Evolutionary conservation across 2,797 vertebrate species (phyloP), one percentile per base, ranked within the genome.

Genomic region (Epinephelus awoara): DNA sequence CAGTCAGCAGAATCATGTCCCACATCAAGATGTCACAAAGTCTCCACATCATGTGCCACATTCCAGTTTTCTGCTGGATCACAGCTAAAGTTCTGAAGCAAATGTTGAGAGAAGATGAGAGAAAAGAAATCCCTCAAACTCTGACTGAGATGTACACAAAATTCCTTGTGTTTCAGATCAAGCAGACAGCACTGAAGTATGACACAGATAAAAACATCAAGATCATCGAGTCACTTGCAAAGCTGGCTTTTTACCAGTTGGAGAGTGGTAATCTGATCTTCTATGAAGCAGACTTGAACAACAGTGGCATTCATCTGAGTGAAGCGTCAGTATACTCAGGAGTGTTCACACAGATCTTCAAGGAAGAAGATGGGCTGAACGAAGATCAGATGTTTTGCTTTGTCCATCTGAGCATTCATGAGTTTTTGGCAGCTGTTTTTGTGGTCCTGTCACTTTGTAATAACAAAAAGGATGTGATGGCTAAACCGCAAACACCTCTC

Each of bases 11-110:
- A 49, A 44, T 79, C 29, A 42, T 79, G 13, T 68, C 50, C 21
- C 63, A 79, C 29, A 72, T 79, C 11, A 73, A 67, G 70, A 21
- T 42, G 2, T 62, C 63, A 2, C 49, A 1, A 42, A 79, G 57
- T 19, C 70, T 79, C 21, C 50, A 70, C 61, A 67, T 71, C 42
- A 85, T 85, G 83, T 85, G 83, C n/a, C 78, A 78, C 74, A 83
- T 79, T 15, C 76, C 77, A 5, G 72, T 84, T 12, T 84, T 84
- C 72, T 84, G 83, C 72, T 81, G 52, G 61, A 72, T 81, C 75
- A 64, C 70, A 0, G 63, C 75, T 12, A 62, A 34, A 29, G 78
- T 80, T 65, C 54, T 80, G 23, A 21, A 66, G 59, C 47, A 74
- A 17, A 34, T 80, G 25, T n/a, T 69, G 14, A 13, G 7, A 1